A percentile compares a stretch with the other conserved stretches of the same genome.
These are phyloP conservation scores for Periophthalmus modestus DNA, from an alignment of 2,113 vertebrate genomes.

Conservation along the genomic window DNA sequence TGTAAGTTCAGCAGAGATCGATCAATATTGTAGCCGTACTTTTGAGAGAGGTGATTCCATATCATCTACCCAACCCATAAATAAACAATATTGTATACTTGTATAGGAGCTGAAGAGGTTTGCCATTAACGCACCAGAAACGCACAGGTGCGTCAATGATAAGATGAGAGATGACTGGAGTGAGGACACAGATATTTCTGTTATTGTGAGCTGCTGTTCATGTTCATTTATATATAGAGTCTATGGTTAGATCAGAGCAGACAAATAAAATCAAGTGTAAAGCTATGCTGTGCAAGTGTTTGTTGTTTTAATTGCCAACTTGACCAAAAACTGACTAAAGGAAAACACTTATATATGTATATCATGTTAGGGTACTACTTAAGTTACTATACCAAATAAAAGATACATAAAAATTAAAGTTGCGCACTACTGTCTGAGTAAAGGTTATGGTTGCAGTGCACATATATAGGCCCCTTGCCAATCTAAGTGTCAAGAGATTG, in stretches of 20 bases:
- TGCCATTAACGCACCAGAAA: not conserved
- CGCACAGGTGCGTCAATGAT: not conserved
- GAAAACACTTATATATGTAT: conserved; percentile 3
- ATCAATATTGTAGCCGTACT: conserved; percentile 1
- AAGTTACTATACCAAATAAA: not conserved
- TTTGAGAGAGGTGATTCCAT: not conserved
- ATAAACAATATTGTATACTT: not conserved
- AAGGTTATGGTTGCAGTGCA: too few relatives aligned
- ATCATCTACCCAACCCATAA: not conserved
- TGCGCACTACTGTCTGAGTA: too few relatives aligned
- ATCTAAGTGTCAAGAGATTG: too few relatives aligned
- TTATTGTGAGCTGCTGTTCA: not conserved
- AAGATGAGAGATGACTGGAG: conserved; percentile 21
- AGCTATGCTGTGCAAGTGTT: conserved; percentile 16
- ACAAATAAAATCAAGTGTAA: conserved; percentile 37
- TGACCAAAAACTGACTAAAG: conserved; percentile 26
- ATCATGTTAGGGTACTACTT: not conserved
- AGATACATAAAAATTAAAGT: too few relatives aligned
- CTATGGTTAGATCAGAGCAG: conserved; percentile 14
- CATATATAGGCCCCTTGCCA: too few relatives aligned
- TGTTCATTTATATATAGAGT: too few relatives aligned
- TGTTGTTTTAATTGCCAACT: conserved; percentile 53
- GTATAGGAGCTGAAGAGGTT: not conserved
- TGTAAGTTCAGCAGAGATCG: conserved; percentile 7
- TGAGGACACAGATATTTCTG: conserved; percentile 12